phyloP scores from a whole-genome alignment of 2,888 invertebrate species.

The Noctuana brunneofusca region DNA sequence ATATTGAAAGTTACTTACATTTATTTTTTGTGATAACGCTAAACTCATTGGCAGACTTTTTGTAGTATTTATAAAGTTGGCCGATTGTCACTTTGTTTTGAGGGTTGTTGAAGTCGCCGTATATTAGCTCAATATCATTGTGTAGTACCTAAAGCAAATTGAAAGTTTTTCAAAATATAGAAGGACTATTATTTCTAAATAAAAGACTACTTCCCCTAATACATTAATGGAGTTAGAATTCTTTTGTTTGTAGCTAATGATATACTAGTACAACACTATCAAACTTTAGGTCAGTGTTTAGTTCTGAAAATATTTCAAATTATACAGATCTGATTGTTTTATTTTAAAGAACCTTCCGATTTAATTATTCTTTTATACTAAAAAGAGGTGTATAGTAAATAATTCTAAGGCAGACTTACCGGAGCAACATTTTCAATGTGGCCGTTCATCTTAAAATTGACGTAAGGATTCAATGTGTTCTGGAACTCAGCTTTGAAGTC shows the following conservation, averaged over 20 bases:
- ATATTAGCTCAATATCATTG: conserved; percentile 81
- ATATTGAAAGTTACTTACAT: conserved; percentile 52
- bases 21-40: conserved; percentile 79
- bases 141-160: conserved; percentile 57
- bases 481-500: conserved; percentile 77
- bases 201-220: too few relatives aligned
- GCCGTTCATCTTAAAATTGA: conserved; percentile 84
- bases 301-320: too few relatives aligned
- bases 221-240: background rate
- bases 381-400: background rate
- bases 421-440: conserved; percentile 69
- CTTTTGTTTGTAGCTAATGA: background rate
- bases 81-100: conserved; percentile 79
- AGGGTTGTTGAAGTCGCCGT: conserved; percentile 83
- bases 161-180: too few relatives aligned
- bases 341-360: too few relatives aligned
- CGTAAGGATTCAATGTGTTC: conserved; percentile 83
- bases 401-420: conserved; percentile 52
- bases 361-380: too few relatives aligned
- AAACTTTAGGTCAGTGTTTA: too few relatives aligned
- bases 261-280: too few relatives aligned
- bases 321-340: too few relatives aligned
- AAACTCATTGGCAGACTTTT: conserved; percentile 63
- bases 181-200: too few relatives aligned
- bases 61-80: conserved; percentile 67